Conservation (phyloP, 2,113 vertebrate species). For the Crotophaga sulcirostris region DNA sequence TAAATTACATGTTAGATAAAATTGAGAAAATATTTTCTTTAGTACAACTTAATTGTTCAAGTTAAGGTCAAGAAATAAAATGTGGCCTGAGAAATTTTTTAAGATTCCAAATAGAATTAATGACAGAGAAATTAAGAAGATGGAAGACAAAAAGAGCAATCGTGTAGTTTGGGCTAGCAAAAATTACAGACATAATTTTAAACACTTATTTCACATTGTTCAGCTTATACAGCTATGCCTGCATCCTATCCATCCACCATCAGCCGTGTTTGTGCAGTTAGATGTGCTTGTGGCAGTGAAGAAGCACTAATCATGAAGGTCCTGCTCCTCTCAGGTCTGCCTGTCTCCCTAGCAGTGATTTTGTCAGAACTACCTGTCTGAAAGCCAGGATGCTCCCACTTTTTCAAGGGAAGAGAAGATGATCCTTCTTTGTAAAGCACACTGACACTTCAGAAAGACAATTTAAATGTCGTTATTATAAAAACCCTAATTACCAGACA, state of each 20-base stretch:
- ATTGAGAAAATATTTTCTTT: neutral
- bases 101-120: neutral
- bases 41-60: neutral
- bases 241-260: too few relatives aligned
- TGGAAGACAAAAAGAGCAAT: neutral
- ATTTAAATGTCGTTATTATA: neutral
- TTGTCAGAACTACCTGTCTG: neutral
- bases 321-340: neutral
- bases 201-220: neutral
- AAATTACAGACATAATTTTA: neutral
- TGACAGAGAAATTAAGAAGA: neutral
- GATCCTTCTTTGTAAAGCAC: neutral
- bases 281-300: neutral
- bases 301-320: neutral
- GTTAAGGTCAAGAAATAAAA: neutral
- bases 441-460: neutral
- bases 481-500: neutral
- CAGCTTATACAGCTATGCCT: too few relatives aligned
- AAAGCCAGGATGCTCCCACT: neutral
- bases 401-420: neutral
- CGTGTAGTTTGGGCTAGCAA: neutral
- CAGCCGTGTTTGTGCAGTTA: too few relatives aligned
- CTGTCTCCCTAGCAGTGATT: neutral
- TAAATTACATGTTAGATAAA: too few relatives aligned
- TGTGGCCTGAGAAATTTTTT: neutral